Conservation (phyloP, 2,888 invertebrate genomes). For the Leptopilina drosophilae region DNA sequence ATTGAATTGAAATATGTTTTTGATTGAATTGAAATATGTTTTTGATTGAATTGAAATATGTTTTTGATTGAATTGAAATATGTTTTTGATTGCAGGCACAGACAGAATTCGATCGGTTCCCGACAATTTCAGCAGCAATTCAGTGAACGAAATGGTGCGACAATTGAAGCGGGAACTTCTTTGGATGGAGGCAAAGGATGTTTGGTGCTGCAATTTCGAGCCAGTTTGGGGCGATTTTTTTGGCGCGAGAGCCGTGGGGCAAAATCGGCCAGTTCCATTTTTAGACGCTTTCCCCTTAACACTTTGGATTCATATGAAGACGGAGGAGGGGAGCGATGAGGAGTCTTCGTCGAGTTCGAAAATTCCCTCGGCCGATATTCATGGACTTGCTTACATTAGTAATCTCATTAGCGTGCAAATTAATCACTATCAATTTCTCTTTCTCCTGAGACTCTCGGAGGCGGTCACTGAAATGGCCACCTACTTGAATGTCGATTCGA, state of each 20-base stretch:
- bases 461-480: slow-evolving; percentile 88
- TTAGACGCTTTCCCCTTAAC: slow-evolving; percentile 92
- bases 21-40: slow-evolving; percentile 38
- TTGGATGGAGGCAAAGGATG: slow-evolving; percentile 91
- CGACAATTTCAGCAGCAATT: slow-evolving; percentile 74
- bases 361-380: slow-evolving; percentile 82
- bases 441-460: slow-evolving; percentile 90
- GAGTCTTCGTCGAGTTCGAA: slow-evolving; percentile 16
- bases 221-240: slow-evolving; percentile 96
- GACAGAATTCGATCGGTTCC: slow-evolving; percentile 68
- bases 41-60: slow-evolving; percentile 38
- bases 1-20: slow-evolving; percentile 39
- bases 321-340: slow-evolving; percentile 42
- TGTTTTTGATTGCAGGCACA: slow-evolving; percentile 68
- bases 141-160: slow-evolving; percentile 79
- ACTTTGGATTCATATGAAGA: slow-evolving; percentile 85
- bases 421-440: slow-evolving; percentile 95
- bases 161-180: slow-evolving; percentile 78
- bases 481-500: slow-evolving; percentile 88
- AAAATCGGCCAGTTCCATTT: slow-evolving; percentile 87
- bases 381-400: slow-evolving; percentile 88
- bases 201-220: slow-evolving; percentile 93
- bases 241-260: slow-evolving; percentile 87
- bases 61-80: slow-evolving; percentile 20
- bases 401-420: slow-evolving; percentile 93